Base-by-base conservation (phyloP, 2,113 vertebrate species). In the Entosphenus tridentatus region DNA sequence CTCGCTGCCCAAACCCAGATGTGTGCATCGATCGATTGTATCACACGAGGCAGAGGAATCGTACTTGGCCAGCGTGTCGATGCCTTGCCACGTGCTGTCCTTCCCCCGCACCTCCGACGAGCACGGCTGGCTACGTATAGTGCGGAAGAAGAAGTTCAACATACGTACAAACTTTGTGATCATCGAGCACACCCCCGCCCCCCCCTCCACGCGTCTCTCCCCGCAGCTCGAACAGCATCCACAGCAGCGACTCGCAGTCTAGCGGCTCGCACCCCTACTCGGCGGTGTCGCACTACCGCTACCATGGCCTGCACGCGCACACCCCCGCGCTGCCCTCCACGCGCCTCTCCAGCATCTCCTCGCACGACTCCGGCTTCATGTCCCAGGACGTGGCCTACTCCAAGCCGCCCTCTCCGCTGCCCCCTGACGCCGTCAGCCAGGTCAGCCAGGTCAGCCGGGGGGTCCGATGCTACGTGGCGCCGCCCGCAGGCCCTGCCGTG, bases 331-430 rank as follows among this genome's bases (percentile, higher is more conserved):
- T 81, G 11, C 71, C 85, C n/a, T 57, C 83, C 67, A 79, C 86
- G 59, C 87, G 90, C 74, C 88, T 96, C 75, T 88, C 89, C 85
- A 96, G 90, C n/a, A 82, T 96, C 76, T 96, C 93, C 68, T 96
- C 93, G 69, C 93, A 96, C 5, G 92, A 96, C 81, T 98, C 93
- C 0, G 93, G 92, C 77, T 96, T 96, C 75, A 76, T 95, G 76
- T 96, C 92, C 74, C 92, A 98, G 81, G 93, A 98, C 0, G 84
- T 89, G 70, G 71, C 81, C 67, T 89, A 91, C 78, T 96, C 92
- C 72, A 98, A 96, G 74, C 92, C 93, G 0, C 92, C 93, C 11
- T 98, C 92, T 0, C 90, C 93, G 57, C 92, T 96, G 92, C 92
- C 92, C 73, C 89, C 85, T 12, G 93, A 98, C 79, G 87, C 96